Evolutionary conservation across 2,888 invertebrate genomes (phyloP).

Genomic region (Diachrysia chrysitis): DNA sequence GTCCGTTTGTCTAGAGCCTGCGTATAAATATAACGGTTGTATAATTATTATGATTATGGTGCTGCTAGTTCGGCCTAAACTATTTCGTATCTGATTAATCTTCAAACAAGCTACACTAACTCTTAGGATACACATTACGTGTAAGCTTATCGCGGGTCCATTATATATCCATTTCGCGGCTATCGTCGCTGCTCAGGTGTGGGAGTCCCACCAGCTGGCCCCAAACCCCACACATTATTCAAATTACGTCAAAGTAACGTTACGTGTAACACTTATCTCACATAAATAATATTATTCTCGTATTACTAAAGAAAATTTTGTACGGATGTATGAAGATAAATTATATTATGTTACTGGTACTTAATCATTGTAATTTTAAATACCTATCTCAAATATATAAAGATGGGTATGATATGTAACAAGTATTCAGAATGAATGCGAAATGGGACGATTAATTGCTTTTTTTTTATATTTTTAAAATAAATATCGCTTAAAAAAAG

Average conservation of each 20-base stretch:
- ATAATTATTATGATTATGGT: no score
- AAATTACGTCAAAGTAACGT: slow-evolving; percentile 49
- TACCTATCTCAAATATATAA: no score
- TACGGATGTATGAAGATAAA: background rate
- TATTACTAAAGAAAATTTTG: slow-evolving; percentile 30
- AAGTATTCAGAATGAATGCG: no score
- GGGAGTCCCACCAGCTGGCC: slow-evolving; percentile 46
- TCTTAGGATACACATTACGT: slow-evolving; percentile 16
- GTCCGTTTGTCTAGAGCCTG: no score
- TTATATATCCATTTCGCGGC: slow-evolving; percentile 39
- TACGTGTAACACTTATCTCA: slow-evolving; percentile 47
- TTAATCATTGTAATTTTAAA: no score
- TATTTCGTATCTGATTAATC: slow-evolving; percentile 18
- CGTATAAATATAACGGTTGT: no score
- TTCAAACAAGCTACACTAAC: slow-evolving; percentile 27
- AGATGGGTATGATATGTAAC: no score
- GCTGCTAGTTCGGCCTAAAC: no score
- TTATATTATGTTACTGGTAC: background rate
- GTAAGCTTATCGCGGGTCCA: slow-evolving; percentile 26
- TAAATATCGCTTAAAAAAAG: no score
- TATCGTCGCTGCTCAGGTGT: slow-evolving; percentile 26
- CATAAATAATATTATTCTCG: slow-evolving; percentile 45
- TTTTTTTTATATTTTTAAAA: no score
- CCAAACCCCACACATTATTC: slow-evolving; percentile 45
- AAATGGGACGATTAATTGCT: no score